Evolutionary conservation across 2,113 vertebrate genomes (phyloP), one percentile per base, ranked within the genome.

Genomic region (Protomyctophum bolini): DNA sequence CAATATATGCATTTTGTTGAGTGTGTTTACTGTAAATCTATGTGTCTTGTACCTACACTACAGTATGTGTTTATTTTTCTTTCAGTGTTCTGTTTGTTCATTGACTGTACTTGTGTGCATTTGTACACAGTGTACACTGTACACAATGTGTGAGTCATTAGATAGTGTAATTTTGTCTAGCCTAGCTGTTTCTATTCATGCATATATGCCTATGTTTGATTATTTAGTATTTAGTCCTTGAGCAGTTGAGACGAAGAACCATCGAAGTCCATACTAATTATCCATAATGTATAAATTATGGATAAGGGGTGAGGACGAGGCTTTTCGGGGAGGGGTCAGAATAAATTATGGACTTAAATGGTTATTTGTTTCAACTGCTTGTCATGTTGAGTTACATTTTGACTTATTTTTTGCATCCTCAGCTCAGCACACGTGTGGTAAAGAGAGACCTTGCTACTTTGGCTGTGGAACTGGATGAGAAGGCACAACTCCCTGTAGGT

Each of bases 401-500:
- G 4, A 47, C 12, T 14, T 6, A 1, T 12, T 29, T 8, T 60
- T 55, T 33, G 14, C 12, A 50, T 33, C 14, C 12, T 7, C 58
- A 81, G 79, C 45, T 81, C 7, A 63, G 50, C 14, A 59, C 6
- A 9, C 64, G 54, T 15, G 59, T 73, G 14, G 14, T 76, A 60
- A 64, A 69, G 10, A 64, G 28, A 50, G 28, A 76, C 56, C 73
- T 76, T 4, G 11, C 8, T 10, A 46, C 12, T 6, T 76, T 81
- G 9, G 79, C 73, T 46, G 41, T 15, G 0, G 14, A 55, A 66
- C 73, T 81, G 56, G 64, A 81, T 7, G 10, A 51, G 46, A 52
- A 70, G 48, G 70, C 79, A 14, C 28, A 51, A 45, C 41, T 68
- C 33, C 12, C 46, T 14, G 73, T 81, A 46, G 65, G 79, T 57